Evolutionary conservation across 2,888 invertebrate species (phyloP).

Genomic region (Rhaphigaster nebulosa): DNA sequence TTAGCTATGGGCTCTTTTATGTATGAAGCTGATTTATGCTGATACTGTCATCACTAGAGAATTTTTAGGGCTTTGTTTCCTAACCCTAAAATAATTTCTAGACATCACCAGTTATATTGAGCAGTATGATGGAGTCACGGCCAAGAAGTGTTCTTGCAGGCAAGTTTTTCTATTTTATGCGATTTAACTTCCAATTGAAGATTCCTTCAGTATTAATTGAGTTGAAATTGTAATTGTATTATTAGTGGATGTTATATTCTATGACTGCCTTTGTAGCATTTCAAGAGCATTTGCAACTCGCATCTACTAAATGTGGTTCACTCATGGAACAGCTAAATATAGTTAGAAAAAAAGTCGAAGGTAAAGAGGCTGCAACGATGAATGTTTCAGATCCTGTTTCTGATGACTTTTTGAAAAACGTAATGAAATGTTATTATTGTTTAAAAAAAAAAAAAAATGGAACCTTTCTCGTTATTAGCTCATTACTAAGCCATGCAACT

Average conservation of each 20-base stretch:
- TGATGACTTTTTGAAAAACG: neutral
- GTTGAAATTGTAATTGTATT: neutral
- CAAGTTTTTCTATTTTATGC: constrained; percentile 39
- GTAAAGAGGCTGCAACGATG: constrained; percentile 43
- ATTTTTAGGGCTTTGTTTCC: constrained; percentile 31
- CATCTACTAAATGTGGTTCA: constrained; percentile 60
- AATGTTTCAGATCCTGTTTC: neutral
- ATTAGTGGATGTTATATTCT: constrained; percentile 11
- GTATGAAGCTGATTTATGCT: neutral
- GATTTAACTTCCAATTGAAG: neutral
- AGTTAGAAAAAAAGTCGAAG: constrained; percentile 59
- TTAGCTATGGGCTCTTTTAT: constrained; percentile 20
- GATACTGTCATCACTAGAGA: neutral
- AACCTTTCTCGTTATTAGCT: neutral
- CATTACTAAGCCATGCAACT: neutral
- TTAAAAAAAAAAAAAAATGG: neutral
- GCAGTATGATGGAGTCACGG: neutral
- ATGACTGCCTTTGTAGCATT: constrained; percentile 53
- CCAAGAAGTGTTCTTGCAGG: constrained; percentile 36
- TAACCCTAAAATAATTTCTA: constrained; percentile 45
- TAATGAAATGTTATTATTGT: neutral
- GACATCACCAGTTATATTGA: neutral
- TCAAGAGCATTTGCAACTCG: constrained; percentile 62
- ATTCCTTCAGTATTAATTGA: neutral
- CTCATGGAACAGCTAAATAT: constrained; percentile 61